Base-by-base conservation (phyloP, 2,888 invertebrate genomes). In the Gari tellinella region DNA sequence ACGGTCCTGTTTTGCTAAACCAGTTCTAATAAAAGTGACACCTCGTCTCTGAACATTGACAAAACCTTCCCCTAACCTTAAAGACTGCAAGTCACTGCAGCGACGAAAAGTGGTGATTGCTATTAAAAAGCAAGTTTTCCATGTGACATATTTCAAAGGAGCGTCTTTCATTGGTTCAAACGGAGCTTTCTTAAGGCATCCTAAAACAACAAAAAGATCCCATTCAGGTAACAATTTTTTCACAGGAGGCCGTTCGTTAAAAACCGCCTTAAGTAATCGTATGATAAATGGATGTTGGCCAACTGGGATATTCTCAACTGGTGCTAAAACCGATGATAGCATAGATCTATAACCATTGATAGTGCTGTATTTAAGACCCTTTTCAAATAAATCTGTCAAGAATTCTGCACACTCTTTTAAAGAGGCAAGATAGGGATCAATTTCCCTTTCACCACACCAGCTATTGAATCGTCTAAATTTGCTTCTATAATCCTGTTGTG, bases 171-270 rank as follows among this genome's bases (percentile, higher is more conserved):
- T 15, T 21, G 63, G 69, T 25, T 63, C 69, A 58, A 63, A 63
- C 41, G 57, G 57, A 19, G 55, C 23, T 37, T 41, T 56, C 49
- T 74, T 69, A 46, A 69, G 21, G n/a, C 41, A 46, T 19, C 40
- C 55, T 53, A 37, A 53, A 66, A 72, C 56, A 15, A 57, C 51
- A 43, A 48, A 46, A 57, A 65, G 53, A 65, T 74, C 61, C 74
- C 69, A 69, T 52, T 64, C 68, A 31, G 64, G 64, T 41, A 73
- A 17, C 1, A 67, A 25, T 41, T 52, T 62, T n/a, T 48, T 51
- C 15, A 60, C 19, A 14, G 66, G 72, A 37, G 72, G 67, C 19
- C 67, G 15, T 55, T 63, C 61, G 55, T 73, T 73, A 41, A 73
- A 73, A 14, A 73, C 55, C 15, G 41, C 66, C 46, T 41, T 66